A percentile compares a stretch with the other conserved stretches of the same genome.
These are phyloP conservation scores for Eretmochelys imbricata DNA, from an alignment of 2,113 vertebrate genomes.

Conservation along the genomic window DNA sequence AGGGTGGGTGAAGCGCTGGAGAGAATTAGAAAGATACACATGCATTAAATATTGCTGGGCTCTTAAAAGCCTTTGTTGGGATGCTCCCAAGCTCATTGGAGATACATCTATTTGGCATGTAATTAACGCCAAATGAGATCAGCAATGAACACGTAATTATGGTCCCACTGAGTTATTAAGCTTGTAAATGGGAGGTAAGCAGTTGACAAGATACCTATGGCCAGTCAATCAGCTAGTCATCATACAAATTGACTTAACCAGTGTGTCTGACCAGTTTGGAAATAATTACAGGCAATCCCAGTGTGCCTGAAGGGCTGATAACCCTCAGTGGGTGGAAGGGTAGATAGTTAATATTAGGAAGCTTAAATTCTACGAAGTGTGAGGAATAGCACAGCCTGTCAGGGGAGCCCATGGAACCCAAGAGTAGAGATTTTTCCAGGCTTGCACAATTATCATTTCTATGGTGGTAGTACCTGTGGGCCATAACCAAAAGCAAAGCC, in stretches of 20 bases:
- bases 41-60: fast-evolving
- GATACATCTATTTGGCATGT: background rate
- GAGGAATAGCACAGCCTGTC: background rate
- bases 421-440: background rate
- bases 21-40: background rate
- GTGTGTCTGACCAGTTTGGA: background rate
- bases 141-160: background rate
- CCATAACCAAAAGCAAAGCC: background rate
- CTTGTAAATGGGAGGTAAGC: background rate
- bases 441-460: background rate
- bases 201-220: background rate
- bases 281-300: fast-evolving
- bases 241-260: fast-evolving
- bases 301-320: fast-evolving
- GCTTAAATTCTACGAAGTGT: background rate
- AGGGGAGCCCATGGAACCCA: background rate
- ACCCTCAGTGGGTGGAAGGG: fast-evolving
- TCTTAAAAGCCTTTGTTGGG: background rate
- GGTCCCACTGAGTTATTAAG: background rate
- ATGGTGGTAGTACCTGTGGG: background rate
- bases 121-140: conserved; percentile 37
- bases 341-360: background rate
- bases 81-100: background rate
- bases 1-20: fast-evolving
- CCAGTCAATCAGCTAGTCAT: fast-evolving